Evolutionary conservation across 1,140 invertebrate genomes (phyloP).

Genomic region (Papilio xuthus): DNA sequence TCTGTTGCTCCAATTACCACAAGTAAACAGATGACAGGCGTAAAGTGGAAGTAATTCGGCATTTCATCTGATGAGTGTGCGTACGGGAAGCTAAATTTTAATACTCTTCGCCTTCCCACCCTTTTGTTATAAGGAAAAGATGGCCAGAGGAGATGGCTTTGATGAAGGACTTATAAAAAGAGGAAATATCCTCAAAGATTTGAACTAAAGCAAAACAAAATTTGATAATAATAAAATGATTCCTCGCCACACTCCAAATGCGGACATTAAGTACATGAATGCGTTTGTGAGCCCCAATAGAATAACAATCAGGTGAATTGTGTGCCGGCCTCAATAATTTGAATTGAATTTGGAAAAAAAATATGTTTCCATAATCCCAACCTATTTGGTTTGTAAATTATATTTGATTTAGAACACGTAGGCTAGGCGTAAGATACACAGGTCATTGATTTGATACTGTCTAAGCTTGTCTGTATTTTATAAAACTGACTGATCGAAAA

Average conservation of each 20-base stretch:
- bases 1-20: no score
- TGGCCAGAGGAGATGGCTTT: no score
- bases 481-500: not conserved
- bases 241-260: not conserved
- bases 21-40: no score
- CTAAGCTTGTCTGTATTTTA: not conserved
- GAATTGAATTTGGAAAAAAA: constrained; percentile 17
- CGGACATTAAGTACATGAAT: not conserved
- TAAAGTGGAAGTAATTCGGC: no score
- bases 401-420: constrained; percentile 9
- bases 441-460: constrained; percentile 5
- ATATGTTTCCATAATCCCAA: constrained; percentile 10
- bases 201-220: not conserved
- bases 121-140: no score
- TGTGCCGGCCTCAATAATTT: not conserved
- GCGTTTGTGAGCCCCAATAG: constrained; percentile 13
- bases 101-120: no score
- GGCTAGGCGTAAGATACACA: not conserved
- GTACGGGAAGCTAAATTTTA: no score
- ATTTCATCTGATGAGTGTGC: no score
- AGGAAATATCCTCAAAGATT: not conserved
- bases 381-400: constrained; percentile 1
- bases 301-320: constrained; percentile 22
- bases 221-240: not conserved
- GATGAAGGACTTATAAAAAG: no score